Base-by-base conservation (phyloP, 2,888 invertebrate genomes). In the Exocentrus adspersus region DNA sequence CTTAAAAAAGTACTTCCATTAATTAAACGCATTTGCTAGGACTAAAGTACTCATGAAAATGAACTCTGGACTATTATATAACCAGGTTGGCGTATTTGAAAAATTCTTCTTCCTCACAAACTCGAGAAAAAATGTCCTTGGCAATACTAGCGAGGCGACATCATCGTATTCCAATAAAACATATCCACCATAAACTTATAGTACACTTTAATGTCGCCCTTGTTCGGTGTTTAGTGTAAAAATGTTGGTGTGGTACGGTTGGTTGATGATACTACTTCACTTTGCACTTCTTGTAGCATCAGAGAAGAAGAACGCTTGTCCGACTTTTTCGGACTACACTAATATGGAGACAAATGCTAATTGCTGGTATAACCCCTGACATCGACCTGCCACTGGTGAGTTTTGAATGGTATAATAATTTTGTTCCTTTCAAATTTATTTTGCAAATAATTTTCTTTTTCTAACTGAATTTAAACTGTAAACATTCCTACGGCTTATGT, bases 351-450 rank as follows among this genome's bases (percentile, higher is more conserved):
- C 41, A 14, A 72, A 69, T 45, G 37, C 64, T 10, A 69, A 74
- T 28, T 74, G 74, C 61, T 74, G 69, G 69, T 69, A 69, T 30
- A 72, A 76, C 71, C 75, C n/a, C 79, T 2, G 80, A 80, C 54
- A 69, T 74, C 7, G 69, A 72, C 57, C 72, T 77, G n/a, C 59
- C 74, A 16, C 74, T 78, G 45, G 80, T 80, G 68, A 76, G 79
- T 76, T 20, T 37, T 37, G 2, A 5, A n/a, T n/a, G n/a, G n/a
- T n/a, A n/a, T n/a, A n/a, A n/a, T n/a, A n/a, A n/a, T n/a, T n/a
- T n/a, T n/a, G n/a, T n/a, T n/a, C n/a, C n/a, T n/a, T n/a, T n/a
- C n/a, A n/a, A n/a, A n/a, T n/a, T n/a, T n/a, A n/a, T n/a, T n/a
- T n/a, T n/a, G n/a, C n/a, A n/a, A n/a, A n/a, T n/a, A n/a, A n/a